Conservation (phyloP, 2,888 invertebrate species). For the Noctua comes region DNA sequence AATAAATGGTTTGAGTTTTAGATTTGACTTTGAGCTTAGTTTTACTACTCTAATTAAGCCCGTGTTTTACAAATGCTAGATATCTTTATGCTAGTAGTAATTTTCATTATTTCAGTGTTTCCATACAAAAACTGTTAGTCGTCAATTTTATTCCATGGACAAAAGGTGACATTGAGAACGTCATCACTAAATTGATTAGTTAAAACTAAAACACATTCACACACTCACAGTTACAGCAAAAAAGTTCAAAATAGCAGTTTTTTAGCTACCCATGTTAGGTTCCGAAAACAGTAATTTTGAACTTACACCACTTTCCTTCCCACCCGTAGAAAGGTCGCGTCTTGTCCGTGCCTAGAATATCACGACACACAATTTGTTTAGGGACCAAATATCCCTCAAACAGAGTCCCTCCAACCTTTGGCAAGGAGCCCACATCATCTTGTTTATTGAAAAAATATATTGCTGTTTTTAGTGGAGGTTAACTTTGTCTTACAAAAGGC, state of each 20-base stretch:
- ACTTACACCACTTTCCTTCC: slow-evolving; percentile 56
- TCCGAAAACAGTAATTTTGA: slow-evolving; percentile 1
- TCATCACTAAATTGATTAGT: not conserved
- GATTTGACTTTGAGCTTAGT: not conserved
- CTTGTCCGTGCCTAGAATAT: slow-evolving; percentile 78
- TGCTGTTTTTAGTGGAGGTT: slow-evolving; percentile 8
- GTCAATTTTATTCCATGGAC: too few relatives aligned
- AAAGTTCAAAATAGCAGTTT: not conserved
- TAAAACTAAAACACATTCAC: not conserved
- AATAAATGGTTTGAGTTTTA: not conserved
- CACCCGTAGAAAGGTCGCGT: slow-evolving; percentile 67
- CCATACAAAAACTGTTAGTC: not conserved
- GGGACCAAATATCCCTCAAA: slow-evolving; percentile 69
- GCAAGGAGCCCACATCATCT: slow-evolving; percentile 48
- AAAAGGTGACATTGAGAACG: not conserved
- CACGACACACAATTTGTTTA: slow-evolving; percentile 74
- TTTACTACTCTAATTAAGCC: not conserved
- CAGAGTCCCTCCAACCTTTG: slow-evolving; percentile 51
- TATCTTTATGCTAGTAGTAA: not conserved
- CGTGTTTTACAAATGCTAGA: too few relatives aligned
- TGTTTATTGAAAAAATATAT: slow-evolving; percentile 61
- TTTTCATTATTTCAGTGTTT: not conserved
- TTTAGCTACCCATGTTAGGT: not conserved
- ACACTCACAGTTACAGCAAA: not conserved
- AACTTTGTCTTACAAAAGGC: not conserved